Evolutionary conservation across 2,113 vertebrate species (phyloP).

Genomic region (Lethenteron camtschaticum): DNA sequence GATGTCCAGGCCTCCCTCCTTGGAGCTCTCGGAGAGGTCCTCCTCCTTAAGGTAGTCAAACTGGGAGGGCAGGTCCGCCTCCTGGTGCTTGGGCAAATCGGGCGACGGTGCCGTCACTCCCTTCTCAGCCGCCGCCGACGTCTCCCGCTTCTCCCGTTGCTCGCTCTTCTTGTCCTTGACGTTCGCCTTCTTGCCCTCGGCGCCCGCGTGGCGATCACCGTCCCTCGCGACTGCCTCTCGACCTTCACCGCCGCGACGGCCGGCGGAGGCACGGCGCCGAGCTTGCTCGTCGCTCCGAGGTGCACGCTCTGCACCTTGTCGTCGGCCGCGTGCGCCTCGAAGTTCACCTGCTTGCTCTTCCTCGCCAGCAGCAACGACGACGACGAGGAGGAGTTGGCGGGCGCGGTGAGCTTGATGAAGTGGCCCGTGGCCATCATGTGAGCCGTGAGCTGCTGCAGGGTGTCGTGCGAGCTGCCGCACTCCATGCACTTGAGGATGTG

Average conservation of each 20-base stretch:
- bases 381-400: slow-evolving; percentile 60
- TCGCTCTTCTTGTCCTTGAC: slow-evolving; percentile 63
- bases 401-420: slow-evolving; percentile 97
- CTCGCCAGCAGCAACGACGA: neutral
- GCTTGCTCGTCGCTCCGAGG: slow-evolving; percentile 43
- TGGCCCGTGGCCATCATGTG: slow-evolving; percentile 99
- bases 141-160: slow-evolving; percentile 61
- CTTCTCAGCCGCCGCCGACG: neutral
- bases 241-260: too few species aligned
- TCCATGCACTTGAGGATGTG: slow-evolving; percentile 99
- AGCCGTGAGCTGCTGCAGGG: slow-evolving; percentile 79
- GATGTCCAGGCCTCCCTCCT: slow-evolving; percentile 70
- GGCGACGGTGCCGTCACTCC: too few species aligned
- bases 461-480: slow-evolving; percentile 87
- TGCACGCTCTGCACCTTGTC: slow-evolving; percentile 92
- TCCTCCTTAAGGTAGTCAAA: slow-evolving; percentile 87
- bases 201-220: slow-evolving; percentile 30
- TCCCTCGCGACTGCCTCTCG: too few species aligned
- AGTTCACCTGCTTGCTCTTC: slow-evolving; percentile 4
- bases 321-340: slow-evolving; percentile 27
- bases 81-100: slow-evolving; percentile 54
- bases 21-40: slow-evolving; percentile 79
- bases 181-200: slow-evolving; percentile 51
- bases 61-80: slow-evolving; percentile 66
- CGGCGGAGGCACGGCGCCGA: too few species aligned